Percentiles rank a stretch among this genome's conserved stretches.
These are phyloP conservation scores for Oceanodroma leucorhoa DNA, from an alignment of 2,797 vertebrate species.

Conservation along the genomic window DNA sequence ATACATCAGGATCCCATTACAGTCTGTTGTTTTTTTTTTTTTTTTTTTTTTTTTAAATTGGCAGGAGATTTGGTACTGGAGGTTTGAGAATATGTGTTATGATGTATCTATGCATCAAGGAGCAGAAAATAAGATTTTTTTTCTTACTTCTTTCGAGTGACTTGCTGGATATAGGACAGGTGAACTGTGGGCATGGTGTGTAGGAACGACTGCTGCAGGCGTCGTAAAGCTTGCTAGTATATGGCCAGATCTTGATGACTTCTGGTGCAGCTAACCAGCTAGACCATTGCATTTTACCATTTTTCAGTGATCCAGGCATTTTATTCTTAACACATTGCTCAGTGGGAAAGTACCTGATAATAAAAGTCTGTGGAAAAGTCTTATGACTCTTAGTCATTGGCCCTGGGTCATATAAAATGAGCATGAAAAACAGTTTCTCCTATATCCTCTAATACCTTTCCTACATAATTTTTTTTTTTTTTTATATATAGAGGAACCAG, in stretches of 20 bases:
- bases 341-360: neutral
- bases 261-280: neutral
- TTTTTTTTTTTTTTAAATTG: neutral
- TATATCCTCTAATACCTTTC: neutral
- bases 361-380: neutral
- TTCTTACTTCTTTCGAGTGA: neutral
- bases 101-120: neutral
- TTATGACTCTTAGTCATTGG: neutral
- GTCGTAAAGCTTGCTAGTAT: neutral
- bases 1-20: neutral
- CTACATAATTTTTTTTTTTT: constrained; percentile 25
- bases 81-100: neutral
- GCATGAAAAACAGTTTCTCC: neutral
- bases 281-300: neutral
- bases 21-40: neutral
- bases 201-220: neutral
- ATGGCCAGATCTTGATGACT: neutral
- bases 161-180: neutral
- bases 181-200: neutral
- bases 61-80: neutral
- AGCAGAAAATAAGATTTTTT: neutral
- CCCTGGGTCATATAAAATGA: neutral
- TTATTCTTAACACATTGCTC: neutral
- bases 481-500: neutral
- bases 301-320: neutral